Percentiles rank a stretch among this genome's conserved stretches.
phyloP scores from a whole-genome alignment of 92 coral and sea anemone genomes.

The Metridium senile region DNA sequence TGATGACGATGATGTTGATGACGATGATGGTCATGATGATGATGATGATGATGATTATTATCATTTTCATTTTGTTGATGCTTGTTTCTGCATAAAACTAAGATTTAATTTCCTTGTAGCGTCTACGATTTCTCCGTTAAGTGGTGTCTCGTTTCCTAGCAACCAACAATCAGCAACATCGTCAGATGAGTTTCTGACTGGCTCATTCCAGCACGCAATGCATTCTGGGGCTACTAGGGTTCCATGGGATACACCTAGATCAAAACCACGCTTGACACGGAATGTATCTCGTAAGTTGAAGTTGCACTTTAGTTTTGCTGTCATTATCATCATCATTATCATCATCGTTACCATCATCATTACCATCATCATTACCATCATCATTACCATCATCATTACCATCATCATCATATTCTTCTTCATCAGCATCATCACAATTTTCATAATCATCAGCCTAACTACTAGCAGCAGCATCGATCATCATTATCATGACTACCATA shows the following conservation, averaged over 20 bases:
- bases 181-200: constrained; percentile 70
- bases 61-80: no score
- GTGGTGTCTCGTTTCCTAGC: constrained; percentile 20
- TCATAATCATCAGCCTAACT: no score
- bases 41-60: not conserved
- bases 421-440: no score
- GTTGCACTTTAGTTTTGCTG: not conserved
- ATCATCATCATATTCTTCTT: no score
- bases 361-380: not conserved
- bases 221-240: constrained; percentile 28
- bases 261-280: constrained; percentile 24
- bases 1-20: not conserved
- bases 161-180: constrained; percentile 39
- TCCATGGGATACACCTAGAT: constrained; percentile 43
- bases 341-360: not conserved
- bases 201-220: constrained; percentile 64
- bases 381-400: no score
- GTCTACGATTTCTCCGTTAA: constrained; percentile 24
- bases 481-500: no score
- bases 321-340: not conserved
- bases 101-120: no score
- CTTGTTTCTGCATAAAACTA: no score
- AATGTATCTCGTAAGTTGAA: constrained; percentile 58
- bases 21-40: not conserved
- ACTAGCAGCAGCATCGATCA: no score